Evolutionary conservation across 2,113 vertebrate genomes (phyloP), one percentile per base, ranked within the genome.

Genomic region (Psophia crepitans): DNA sequence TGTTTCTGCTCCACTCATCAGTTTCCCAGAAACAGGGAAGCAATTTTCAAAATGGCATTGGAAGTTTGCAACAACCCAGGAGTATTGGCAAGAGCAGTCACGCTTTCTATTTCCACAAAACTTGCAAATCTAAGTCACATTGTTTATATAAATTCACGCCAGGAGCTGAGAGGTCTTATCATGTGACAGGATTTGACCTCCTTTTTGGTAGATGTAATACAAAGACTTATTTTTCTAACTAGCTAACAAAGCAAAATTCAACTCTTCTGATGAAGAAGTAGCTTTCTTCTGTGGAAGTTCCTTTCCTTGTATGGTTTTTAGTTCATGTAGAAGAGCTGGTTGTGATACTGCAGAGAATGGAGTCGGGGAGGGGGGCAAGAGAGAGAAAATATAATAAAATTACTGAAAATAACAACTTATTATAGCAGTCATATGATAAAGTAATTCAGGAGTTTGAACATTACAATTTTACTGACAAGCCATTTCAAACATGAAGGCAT

Each of bases 341-440:
- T 91, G 60, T 49, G 73, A 33, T n/a, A 18, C 11, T 71, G 15
- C 20, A 71, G 18, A n/a, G 16, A 75, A 48, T 8, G 18, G 8
- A 24, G 8, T 41, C n/a, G n/a, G 53, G 12, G 23, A 30, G 14
- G 1, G 6, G 6, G 2, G 20, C 0, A 5, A 57, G n/a, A 53
- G 41, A 44, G 15, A 78, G 51, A 76, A 60, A 93, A 56, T 21
- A 14, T 0, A 54, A 71, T 28, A 46, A 69, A 51, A 71, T 18
- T 32, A 4, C 15, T 35, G 43, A 61, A 84, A 91, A 69, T 60
- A 41, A 49, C 22, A 11, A 35, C 37, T 60, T 10, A 5, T 39
- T 15, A 5, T 3, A 79, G 12, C 39, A 57, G 43, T 30, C 28
- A 24, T 32, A 35, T 68, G 43, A 46, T 32, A 44, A 87, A 71